A percentile compares a stretch with the other conserved stretches of the same genome.
These are phyloP conservation scores for Myocastor coypus DNA, from an alignment of 2,113 vertebrate genomes.

Conservation along the genomic window DNA sequence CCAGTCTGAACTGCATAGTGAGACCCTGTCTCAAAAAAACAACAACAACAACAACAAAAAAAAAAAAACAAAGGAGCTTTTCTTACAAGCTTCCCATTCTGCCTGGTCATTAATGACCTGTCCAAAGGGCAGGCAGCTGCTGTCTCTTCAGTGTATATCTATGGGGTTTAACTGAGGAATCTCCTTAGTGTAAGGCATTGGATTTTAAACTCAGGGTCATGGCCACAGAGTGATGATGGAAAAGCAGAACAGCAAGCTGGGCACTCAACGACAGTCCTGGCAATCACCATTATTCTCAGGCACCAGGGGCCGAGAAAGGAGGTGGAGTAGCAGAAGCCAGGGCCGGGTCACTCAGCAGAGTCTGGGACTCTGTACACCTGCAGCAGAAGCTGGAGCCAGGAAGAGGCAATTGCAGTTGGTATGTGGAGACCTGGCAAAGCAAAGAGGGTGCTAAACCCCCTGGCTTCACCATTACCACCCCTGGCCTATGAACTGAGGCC, in stretches of 20 bases:
- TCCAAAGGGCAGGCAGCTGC: neutral
- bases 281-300: neutral
- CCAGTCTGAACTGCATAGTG: too few species aligned
- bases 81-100: neutral
- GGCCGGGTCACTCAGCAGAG: neutral
- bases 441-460: neutral
- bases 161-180: neutral
- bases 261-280: neutral
- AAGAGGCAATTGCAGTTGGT: neutral
- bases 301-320: neutral
- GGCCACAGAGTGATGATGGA: neutral
- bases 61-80: neutral
- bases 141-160: neutral
- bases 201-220: neutral
- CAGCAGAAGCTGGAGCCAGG: neutral
- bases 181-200: neutral
- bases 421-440: neutral
- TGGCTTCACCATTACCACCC: neutral
- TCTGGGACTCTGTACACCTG: neutral
- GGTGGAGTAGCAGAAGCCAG: neutral
- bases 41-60: too few species aligned
- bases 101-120: neutral
- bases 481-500: neutral
- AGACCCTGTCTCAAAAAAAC: too few species aligned
- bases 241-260: neutral